Evolutionary conservation across 2,888 invertebrate genomes (phyloP).

Genomic region (Ypsolopha scabrella): DNA sequence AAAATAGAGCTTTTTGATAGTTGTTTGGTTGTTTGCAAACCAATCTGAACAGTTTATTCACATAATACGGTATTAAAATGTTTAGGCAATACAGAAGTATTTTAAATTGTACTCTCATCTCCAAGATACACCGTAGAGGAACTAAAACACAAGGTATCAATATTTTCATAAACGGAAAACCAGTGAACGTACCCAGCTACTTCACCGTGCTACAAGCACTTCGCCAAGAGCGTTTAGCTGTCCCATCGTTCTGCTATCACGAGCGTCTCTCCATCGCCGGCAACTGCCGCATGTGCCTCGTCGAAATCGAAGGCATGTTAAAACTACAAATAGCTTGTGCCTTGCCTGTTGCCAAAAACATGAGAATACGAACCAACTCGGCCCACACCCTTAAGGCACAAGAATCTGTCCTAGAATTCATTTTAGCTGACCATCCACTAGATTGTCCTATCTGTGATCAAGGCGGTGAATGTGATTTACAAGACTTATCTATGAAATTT

Average conservation of each 20-base stretch:
- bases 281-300: constrained; percentile 99
- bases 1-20: too few relatives aligned
- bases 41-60: too few relatives aligned
- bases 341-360: constrained; percentile 96
- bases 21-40: too few relatives aligned
- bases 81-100: too few relatives aligned
- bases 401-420: constrained; percentile 94
- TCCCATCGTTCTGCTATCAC: constrained; percentile 98
- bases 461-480: constrained; percentile 92
- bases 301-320: constrained; percentile 94
- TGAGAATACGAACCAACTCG: constrained; percentile 96
- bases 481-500: constrained; percentile 98
- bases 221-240: constrained; percentile 27
- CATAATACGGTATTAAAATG: too few relatives aligned
- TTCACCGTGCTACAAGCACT: constrained; percentile 88
- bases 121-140: too few relatives aligned
- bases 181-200: constrained; percentile 91
- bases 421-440: constrained; percentile 96
- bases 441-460: constrained; percentile 99
- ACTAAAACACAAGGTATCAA: constrained; percentile 50
- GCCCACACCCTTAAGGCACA: constrained; percentile 78
- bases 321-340: constrained; percentile 99
- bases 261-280: constrained; percentile 97
- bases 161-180: constrained; percentile 95
- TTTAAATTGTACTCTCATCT: too few relatives aligned